Evolutionary conservation across 2,888 invertebrate species (phyloP).

Genomic region (Syrista parreyssii): DNA sequence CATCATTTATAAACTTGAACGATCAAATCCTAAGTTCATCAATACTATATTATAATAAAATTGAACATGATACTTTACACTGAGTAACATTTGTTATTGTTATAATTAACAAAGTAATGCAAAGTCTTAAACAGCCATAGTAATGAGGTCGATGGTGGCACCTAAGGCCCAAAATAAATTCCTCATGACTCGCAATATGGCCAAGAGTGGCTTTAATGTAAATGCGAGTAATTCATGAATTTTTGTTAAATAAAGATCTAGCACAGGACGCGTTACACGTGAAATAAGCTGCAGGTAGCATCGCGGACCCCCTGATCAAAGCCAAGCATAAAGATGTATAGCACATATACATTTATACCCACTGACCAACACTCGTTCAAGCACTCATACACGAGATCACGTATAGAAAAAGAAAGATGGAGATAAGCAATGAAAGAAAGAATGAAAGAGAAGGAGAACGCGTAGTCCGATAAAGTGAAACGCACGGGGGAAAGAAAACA

Average conservation of each 20-base stretch:
- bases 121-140: neutral
- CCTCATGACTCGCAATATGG: neutral
- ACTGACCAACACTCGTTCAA: neutral
- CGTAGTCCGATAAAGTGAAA: neutral
- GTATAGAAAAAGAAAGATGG: neutral
- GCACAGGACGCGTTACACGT: neutral
- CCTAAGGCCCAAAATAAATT: neutral
- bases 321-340: conserved; percentile 17
- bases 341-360: neutral
- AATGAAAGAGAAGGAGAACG: conserved; percentile 18
- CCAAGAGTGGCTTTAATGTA: neutral
- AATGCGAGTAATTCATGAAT: neutral
- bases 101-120: neutral
- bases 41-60: neutral
- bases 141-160: conserved; percentile 7
- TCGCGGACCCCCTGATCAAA: conserved; percentile 35
- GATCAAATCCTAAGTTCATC: neutral
- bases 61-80: neutral
- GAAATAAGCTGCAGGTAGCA: neutral
- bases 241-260: neutral
- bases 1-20: neutral
- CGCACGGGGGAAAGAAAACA: conserved; percentile 7
- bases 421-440: conserved; percentile 14
- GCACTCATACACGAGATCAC: neutral
- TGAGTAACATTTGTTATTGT: neutral